A percentile compares a stretch with the other conserved stretches of the same genome.
Conservation (phyloP, 1,140 invertebrate genomes). For the Rhagoletis pomonella region DNA sequence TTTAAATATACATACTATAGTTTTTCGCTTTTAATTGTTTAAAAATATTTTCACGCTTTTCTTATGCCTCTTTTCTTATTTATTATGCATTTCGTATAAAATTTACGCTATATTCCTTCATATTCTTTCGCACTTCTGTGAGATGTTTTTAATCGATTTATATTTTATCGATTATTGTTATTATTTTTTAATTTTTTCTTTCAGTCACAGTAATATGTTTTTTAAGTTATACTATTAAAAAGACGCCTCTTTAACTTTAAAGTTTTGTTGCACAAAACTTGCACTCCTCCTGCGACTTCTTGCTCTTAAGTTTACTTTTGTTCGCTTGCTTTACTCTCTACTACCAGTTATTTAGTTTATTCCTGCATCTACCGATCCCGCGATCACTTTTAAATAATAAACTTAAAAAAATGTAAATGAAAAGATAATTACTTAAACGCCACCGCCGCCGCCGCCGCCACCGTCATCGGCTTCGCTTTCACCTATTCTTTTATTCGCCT, state of each 20-base stretch:
- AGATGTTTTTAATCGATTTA: background rate
- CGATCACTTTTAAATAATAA: background rate
- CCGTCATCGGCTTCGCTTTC: too few relatives aligned
- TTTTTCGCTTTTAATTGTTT: too few relatives aligned
- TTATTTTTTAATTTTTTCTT: conserved; percentile 42
- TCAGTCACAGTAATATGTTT: conserved; percentile 66
- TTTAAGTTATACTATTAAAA: conserved; percentile 60
- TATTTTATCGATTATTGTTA: background rate
- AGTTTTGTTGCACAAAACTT: conserved; percentile 52
- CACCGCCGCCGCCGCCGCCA: background rate
- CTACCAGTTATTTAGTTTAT: background rate
- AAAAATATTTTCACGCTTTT: background rate
- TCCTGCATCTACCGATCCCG: background rate
- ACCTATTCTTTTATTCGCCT: too few relatives aligned
- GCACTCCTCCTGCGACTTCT: background rate
- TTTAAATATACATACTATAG: too few relatives aligned
- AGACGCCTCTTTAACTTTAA: conserved; percentile 33
- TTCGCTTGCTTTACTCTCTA: background rate
- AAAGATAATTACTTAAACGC: conserved; percentile 52
- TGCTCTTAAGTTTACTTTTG: conserved; percentile 12
- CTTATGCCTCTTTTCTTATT: background rate
- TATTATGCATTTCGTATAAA: too few relatives aligned
- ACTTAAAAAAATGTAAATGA: background rate
- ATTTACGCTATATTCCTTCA: too few relatives aligned
- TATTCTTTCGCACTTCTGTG: background rate